Evolutionary conservation across 2,888 invertebrate species (phyloP), one percentile per base, ranked within the genome.

Genomic region (Acholoe squamosa): DNA sequence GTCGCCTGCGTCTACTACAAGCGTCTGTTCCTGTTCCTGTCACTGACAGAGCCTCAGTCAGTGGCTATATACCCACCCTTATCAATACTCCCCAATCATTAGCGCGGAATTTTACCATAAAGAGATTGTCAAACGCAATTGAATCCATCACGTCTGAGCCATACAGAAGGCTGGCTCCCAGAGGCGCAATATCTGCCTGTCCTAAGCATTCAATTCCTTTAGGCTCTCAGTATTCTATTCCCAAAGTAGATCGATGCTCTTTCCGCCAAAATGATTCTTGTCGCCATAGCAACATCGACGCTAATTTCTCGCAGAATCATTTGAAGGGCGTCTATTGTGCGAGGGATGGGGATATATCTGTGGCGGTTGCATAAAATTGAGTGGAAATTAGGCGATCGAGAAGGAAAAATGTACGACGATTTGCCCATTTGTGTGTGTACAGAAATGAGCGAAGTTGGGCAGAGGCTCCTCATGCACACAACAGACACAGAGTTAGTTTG

Each of bases 51-150:
- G 71, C 71, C 28, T 16, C 25, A 28, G 28, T 71, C 71, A 61
- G 28, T 71, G 5, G 3, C 25, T 28, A 71, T 5, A 71, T 28
- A 71, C 31, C 71, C 25, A 14, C 3, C 7, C 71, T 71, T 71
- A 71, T 71, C 71, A 71, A 71, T 71, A 28, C 31, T 0, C n/a
- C 14, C 71, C 25, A 71, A 71, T 71, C 71, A 71, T 71, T 71
- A 71, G 71, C 28, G 1, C 25, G 25, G 71, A 5, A 71, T 71
- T 71, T 71, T 71, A 71, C 28, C 71, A 71, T 71, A 71, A 71
- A 71, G 71, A 71, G 71, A 71, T 71, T 71, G 71, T 71, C 71
- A 71, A 71, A 71, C 31, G 71, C 71, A 71, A 71, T 71, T 71
- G 71, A 71, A 28, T 71, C 71, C 28, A 25, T 71, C 71, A 71